Base-by-base conservation (phyloP, 2,797 vertebrate genomes). In the Gymnothorax javanicus region DNA sequence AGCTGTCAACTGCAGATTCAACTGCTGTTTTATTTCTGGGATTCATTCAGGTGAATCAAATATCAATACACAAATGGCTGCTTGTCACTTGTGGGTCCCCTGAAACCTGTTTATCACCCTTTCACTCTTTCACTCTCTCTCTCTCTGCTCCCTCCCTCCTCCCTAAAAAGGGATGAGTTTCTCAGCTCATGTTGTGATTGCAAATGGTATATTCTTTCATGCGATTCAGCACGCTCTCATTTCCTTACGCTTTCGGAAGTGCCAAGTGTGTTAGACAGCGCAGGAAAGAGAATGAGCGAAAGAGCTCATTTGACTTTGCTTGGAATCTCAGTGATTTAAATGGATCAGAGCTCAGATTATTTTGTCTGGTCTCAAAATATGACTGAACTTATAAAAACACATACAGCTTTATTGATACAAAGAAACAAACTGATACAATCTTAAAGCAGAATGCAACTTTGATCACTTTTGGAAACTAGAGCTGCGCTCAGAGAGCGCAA, bases 21-120 rank as follows among this genome's bases (percentile, higher is more conserved):
- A 75, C 85, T 79, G 85, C 71, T 79, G 73, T 59, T 58, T 56
- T 17, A 15, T 77, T 86, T 79, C 85, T 79, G 20, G 73, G 81
- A 75, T 73, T 60, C 69, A 86, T 86, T 86, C 62, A 50, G 20
- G 57, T 50, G 75, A 20, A 60, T 25, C 50, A 13, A 81, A 50
- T 27, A 86, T 86, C 60, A 86, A 79, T 79, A 86, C 59, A 33
- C 50, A 60, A 43, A 43, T 17, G n/a, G 25, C 20, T 56, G 43
- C 54, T 13, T 7, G 73, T 81, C 56, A 5, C 25, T 27, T n/a
- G 9, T 4, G 50, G 62, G 23, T 52, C 64, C 84, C 23, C 83
- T 25, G 3, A 54, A 79, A 23, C 50, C 50, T 50, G 17, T 4
- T 7, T 4, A 50, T 79, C 17, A 23, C 75, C 20, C 75, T 77